Evolutionary conservation across 2,888 invertebrate species (phyloP).

Genomic region (Phlogophora meticulosa): DNA sequence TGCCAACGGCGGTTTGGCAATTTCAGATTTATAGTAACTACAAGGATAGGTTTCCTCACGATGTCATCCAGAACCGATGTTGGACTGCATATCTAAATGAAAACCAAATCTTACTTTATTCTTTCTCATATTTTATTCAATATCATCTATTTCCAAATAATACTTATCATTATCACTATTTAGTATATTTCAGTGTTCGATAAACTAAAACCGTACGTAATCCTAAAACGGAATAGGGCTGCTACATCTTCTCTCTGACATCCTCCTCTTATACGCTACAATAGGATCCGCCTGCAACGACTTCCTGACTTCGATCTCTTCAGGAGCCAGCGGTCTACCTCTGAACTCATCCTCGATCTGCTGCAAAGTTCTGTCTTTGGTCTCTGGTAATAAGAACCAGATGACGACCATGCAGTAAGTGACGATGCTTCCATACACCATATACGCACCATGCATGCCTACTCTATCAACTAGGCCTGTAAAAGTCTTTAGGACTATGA

Average conservation of each 20-base stretch:
- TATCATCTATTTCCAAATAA: conserved; percentile 18
- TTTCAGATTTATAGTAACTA: too few species aligned
- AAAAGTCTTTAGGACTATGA: conserved; percentile 91
- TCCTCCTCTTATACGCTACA: conserved; percentile 69
- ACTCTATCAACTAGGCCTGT: conserved; percentile 86
- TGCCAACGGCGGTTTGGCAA: too few species aligned
- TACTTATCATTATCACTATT: conserved; percentile 2
- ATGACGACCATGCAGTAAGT: conserved; percentile 88
- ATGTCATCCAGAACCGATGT: too few species aligned
- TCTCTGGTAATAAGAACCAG: conserved; percentile 92
- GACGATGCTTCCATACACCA: conserved; percentile 89
- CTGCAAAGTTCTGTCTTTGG: conserved; percentile 91
- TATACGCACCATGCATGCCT: conserved; percentile 90
- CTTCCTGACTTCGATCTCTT: conserved; percentile 66
- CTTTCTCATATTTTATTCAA: background rate
- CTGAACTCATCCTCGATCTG: conserved; percentile 92
- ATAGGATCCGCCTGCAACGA: conserved; percentile 71
- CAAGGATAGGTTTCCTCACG: too few species aligned
- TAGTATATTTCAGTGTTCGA: background rate
- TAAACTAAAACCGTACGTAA: background rate
- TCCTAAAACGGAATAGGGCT: conserved; percentile 52
- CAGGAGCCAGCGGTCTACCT: conserved; percentile 67
- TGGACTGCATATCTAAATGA: background rate
- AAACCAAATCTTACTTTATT: background rate
- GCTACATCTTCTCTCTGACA: conserved; percentile 71